These are phyloP conservation scores for Circaetus cinerascens DNA, from an alignment of 2,113 vertebrate species.

Conservation along the genomic window DNA sequence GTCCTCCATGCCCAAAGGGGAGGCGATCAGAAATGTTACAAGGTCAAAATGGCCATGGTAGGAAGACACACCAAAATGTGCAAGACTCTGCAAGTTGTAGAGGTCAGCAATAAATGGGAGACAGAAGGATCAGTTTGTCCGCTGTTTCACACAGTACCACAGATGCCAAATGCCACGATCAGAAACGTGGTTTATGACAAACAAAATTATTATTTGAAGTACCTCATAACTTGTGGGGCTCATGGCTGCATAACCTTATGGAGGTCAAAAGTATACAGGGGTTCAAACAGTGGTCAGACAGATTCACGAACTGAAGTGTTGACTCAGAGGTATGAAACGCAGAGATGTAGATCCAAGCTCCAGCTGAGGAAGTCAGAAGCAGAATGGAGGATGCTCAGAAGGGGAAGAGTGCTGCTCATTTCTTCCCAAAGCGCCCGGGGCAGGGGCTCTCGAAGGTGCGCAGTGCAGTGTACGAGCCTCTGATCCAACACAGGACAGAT, in stretches of 20 bases:
- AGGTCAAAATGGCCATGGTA: not conserved
- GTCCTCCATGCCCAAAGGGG: not conserved
- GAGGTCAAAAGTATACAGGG: not conserved
- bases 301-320: rapidly evolving
- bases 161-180: not conserved
- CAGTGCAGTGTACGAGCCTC: not conserved
- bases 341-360: not conserved
- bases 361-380: not conserved
- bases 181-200: not conserved
- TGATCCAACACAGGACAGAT: not conserved
- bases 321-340: not conserved
- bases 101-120: not conserved
- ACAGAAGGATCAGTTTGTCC: not conserved
- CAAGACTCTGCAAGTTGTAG: not conserved
- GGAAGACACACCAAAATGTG: not conserved
- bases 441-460: not conserved
- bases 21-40: rapidly evolving
- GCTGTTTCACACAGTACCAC: not conserved
- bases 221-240: not conserved
- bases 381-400: not conserved
- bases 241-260: not conserved
- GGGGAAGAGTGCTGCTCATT: not conserved
- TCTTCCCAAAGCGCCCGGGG: not conserved
- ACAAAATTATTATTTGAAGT: not conserved
- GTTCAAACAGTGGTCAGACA: not conserved